These are phyloP conservation scores for Leptodactylus fuscus DNA, from an alignment of 2,113 vertebrate genomes.

Conservation along the genomic window DNA sequence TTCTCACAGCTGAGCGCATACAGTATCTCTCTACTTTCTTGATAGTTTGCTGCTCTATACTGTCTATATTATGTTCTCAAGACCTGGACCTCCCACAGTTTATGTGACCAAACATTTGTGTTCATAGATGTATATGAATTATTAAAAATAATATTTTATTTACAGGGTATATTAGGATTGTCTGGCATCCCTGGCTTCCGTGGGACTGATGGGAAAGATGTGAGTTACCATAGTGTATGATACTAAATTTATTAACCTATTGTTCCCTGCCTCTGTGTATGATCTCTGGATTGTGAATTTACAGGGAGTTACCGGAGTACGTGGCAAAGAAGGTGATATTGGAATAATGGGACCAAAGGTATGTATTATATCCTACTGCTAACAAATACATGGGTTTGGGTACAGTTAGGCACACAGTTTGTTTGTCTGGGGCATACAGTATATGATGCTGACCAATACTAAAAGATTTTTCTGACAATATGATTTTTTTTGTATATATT, in stretches of 20 bases:
- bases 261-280: background rate
- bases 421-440: too few relatives aligned
- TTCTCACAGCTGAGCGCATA: too few relatives aligned
- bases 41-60: too few relatives aligned
- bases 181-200: conserved; percentile 68
- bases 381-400: background rate
- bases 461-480: too few relatives aligned
- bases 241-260: background rate
- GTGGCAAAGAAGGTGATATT: conserved; percentile 65
- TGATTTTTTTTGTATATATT: too few relatives aligned
- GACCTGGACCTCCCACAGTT: too few relatives aligned
- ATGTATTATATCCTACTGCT: background rate
- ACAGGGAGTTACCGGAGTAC: conserved; percentile 68
- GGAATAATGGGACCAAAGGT: conserved; percentile 73
- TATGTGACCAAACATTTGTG: too few relatives aligned
- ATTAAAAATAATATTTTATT: too few relatives aligned
- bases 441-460: too few relatives aligned
- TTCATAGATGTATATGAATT: too few relatives aligned
- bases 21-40: background rate
- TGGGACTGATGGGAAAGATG: conserved; percentile 73
- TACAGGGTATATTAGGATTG: conserved; percentile 64
- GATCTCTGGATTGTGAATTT: background rate
- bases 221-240: conserved; percentile 43
- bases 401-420: too few relatives aligned
- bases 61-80: too few relatives aligned